Base-by-base conservation (phyloP, 1,140 invertebrate species). In the Drosophila triauraria region DNA sequence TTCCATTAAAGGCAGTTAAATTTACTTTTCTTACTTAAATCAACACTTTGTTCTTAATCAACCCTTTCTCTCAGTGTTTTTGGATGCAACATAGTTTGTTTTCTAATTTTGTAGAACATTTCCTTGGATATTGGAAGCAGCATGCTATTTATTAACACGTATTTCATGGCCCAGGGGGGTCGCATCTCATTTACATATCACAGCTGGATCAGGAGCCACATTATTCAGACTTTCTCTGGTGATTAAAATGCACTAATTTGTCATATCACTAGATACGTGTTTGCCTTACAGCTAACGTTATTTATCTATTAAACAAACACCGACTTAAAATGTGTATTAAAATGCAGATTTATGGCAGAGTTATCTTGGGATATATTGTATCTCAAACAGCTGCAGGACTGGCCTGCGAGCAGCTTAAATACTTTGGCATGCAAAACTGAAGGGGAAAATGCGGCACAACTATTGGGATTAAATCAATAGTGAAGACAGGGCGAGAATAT, bases 381-480 rank as follows among this genome's bases (percentile, higher is more conserved):
- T 10, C 10, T 40, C 4, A 56, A n/a, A 17, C 56, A 25, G 40
- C 62, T 17, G 27, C 57, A 58, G 58, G 32, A 2, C 32, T 10
- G 9, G 32, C 32, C 62, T 17, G 27, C 57, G 53, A 54, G 67
- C 64, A 56, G 48, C 44, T 25, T 59, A 61, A 68, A 79, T 57
- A 60, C 20, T 54, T 70, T 70, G 4, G 75, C 82, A 86, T 85
- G 82, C 82, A 78, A 61, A 67, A 78, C 51, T 43, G n/a, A 60
- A 51, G 47, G 27, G 8, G 12, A 43, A 56, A 56, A 56, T 56
- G 53, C 38, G 20, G 20, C 32, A 54, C 15, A 40, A 56, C 56
- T 15, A 48, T 40, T 25, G 12, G n/a, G 25, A 78, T 30, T 32
- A 71, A 58, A 57, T 70, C 17, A 63, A 38, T 20, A 42, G 53